Percentiles rank a stretch among this genome's conserved stretches.
These are phyloP conservation scores for Neoarius graeffei DNA, from an alignment of 2,113 vertebrate genomes.

Conservation along the genomic window DNA sequence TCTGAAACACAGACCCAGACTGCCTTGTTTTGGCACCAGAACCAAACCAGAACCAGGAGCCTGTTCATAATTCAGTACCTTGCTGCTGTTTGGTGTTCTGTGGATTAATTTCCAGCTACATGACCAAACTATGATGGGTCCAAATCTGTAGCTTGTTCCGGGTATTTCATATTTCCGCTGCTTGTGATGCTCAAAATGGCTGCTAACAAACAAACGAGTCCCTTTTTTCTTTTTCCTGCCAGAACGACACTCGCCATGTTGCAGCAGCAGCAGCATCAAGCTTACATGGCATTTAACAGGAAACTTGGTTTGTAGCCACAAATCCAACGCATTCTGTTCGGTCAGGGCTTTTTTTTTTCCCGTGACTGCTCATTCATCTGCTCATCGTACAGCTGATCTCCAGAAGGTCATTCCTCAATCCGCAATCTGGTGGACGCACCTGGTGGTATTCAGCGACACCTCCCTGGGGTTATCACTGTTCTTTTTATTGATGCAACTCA, in stretches of 20 bases:
- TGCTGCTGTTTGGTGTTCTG: background rate
- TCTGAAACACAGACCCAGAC: background rate
- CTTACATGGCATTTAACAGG: slow-evolving; percentile 2
- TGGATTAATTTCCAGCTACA: background rate
- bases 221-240: background rate
- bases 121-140: background rate
- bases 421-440: slow-evolving; percentile 2
- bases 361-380: background rate
- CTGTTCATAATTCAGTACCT: background rate
- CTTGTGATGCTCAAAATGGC: background rate
- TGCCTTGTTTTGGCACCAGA: background rate
- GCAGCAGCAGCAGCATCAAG: background rate
- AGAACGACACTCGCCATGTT: background rate
- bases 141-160: background rate
- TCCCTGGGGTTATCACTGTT: background rate
- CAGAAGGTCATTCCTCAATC: background rate
- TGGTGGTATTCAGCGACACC: background rate
- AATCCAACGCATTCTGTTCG: background rate
- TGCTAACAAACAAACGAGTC: background rate
- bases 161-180: background rate
- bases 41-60: background rate
- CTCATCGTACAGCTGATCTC: background rate
- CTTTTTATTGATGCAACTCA: background rate
- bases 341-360: background rate
- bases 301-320: background rate